A percentile compares a stretch with the other conserved stretches of the same genome.
phyloP scores from a whole-genome alignment of 92 coral and sea anemone genomes.

The Scolanthus callimorphus region DNA sequence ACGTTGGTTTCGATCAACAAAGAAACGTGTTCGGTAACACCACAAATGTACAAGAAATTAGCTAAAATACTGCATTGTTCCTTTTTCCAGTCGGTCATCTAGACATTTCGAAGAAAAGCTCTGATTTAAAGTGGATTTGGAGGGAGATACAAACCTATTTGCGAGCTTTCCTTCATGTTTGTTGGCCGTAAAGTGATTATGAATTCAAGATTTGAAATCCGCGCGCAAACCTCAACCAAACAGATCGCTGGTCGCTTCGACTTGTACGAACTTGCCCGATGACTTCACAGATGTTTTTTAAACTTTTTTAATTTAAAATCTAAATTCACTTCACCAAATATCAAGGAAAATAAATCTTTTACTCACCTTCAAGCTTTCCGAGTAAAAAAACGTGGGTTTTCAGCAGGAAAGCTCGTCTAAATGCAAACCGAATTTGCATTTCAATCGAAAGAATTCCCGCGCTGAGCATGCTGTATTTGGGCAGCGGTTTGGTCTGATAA shows the following conservation, averaged over 20 bases:
- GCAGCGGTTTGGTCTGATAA: slow-evolving; percentile 5
- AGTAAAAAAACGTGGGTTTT: slow-evolving; percentile 12
- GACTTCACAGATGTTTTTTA: slow-evolving; percentile 23
- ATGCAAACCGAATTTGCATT: slow-evolving; percentile 38
- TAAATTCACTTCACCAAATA: too few relatives aligned
- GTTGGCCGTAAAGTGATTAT: neutral
- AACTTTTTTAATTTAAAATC: too few relatives aligned
- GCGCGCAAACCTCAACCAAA: slow-evolving; percentile 76
- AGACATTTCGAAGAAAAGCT: too few relatives aligned
- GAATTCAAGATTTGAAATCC: slow-evolving; percentile 60
- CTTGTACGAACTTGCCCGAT: slow-evolving; percentile 77
- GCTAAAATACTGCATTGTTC: too few relatives aligned
- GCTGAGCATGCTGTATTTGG: slow-evolving; percentile 22
- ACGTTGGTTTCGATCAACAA: too few relatives aligned
- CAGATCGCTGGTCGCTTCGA: slow-evolving; percentile 3
- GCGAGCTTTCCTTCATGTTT: neutral
- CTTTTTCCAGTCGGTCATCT: too few relatives aligned
- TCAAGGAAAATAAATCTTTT: neutral
- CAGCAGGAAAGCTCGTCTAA: slow-evolving; percentile 43
- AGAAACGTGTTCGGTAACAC: too few relatives aligned
- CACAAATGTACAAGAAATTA: too few relatives aligned
- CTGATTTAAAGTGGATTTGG: too few relatives aligned
- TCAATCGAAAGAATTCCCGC: slow-evolving; percentile 7
- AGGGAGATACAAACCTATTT: neutral
- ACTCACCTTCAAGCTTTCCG: slow-evolving; percentile 42